Conservation (phyloP, 2,888 invertebrate genomes). For the Eupelmus urozonus region DNA sequence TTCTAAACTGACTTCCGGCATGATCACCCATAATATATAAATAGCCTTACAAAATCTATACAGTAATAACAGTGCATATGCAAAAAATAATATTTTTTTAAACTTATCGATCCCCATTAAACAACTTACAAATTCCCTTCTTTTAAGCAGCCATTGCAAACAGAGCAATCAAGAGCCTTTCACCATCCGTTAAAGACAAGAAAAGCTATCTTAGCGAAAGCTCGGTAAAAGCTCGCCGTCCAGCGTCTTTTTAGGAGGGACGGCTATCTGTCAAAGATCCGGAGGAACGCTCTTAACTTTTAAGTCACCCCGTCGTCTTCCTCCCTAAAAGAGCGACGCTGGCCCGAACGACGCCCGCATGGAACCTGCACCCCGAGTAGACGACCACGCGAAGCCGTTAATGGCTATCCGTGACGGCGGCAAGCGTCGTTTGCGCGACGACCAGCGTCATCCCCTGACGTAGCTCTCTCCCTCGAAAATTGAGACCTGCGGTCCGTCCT, state of each 20-base stretch:
- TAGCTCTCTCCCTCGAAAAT: background rate
- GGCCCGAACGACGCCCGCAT: background rate
- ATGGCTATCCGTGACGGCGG: conserved; percentile 9
- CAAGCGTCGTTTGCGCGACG: background rate
- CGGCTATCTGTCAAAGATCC: conserved; percentile 19
- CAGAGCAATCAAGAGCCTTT: too few relatives aligned
- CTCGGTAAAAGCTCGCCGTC: background rate
- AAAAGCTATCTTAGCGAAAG: background rate
- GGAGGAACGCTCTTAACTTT: conserved; percentile 19
- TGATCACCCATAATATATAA: too few relatives aligned
- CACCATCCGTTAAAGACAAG: too few relatives aligned
- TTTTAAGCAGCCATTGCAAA: too few relatives aligned
- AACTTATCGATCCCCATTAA: too few relatives aligned
- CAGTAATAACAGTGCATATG: too few relatives aligned
- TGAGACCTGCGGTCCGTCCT: background rate
- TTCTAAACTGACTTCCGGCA: too few relatives aligned
- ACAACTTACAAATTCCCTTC: too few relatives aligned
- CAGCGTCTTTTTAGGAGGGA: background rate
- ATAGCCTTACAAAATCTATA: too few relatives aligned
- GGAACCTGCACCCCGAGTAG: background rate
- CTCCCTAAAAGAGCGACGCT: background rate
- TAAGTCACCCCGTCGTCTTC: background rate
- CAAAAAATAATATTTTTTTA: too few relatives aligned
- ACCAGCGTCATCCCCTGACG: background rate
- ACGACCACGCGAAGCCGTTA: background rate